A percentile compares a stretch with the other conserved stretches of the same genome.
Conservation (phyloP, 2,888 invertebrate genomes). For the Lasioglossum leucozonium region DNA sequence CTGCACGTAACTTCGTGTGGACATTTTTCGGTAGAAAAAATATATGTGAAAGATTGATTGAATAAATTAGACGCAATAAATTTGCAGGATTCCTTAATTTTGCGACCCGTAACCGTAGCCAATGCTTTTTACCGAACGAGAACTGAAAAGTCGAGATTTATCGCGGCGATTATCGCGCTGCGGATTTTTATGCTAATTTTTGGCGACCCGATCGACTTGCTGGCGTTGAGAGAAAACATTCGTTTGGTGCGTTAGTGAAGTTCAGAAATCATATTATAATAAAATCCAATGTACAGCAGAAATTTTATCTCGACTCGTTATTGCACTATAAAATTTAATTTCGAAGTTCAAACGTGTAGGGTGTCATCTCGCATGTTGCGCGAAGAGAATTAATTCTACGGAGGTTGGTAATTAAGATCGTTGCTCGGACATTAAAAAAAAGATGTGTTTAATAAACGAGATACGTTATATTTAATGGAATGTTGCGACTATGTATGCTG, state of each 20-base stretch:
- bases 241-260: neutral
- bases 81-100: no score
- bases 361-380: neutral
- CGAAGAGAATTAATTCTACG: neutral
- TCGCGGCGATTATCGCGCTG: neutral
- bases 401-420: neutral
- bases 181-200: neutral
- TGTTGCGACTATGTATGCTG: neutral
- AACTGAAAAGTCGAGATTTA: neutral
- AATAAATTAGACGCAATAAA: no score
- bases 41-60: neutral
- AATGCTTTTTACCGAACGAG: neutral
- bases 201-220: neutral
- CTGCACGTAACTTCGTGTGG: no score
- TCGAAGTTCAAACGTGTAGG: neutral
- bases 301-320: neutral
- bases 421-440: neutral
- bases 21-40: no score
- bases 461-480: neutral
- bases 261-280: neutral
- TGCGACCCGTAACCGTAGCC: no score
- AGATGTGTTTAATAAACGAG: neutral
- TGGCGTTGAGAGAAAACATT: neutral
- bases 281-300: neutral
- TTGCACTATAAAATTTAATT: neutral